Evolutionary conservation across 2,888 invertebrate genomes (phyloP).

Genomic region (Napeogenes sylphis): DNA sequence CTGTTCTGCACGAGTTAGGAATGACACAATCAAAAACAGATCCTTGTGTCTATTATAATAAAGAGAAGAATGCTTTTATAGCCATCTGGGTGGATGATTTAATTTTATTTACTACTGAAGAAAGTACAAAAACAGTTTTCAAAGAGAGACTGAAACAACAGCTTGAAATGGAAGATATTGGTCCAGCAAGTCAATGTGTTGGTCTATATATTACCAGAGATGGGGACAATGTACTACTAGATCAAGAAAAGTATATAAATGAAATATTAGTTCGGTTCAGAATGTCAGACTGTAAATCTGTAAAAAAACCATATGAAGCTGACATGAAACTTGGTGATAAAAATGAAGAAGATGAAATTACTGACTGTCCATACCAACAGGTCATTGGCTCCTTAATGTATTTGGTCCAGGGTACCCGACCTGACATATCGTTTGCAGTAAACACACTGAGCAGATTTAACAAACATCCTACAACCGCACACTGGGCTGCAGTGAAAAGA

Average conservation of each 20-base stretch:
- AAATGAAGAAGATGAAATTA: not conserved
- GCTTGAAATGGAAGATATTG: conserved; percentile 24
- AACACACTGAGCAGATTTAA: too few relatives aligned
- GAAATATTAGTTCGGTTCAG: conserved; percentile 21
- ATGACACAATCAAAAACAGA: conserved; percentile 24
- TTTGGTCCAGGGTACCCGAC: conserved; percentile 32
- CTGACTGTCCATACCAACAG: conserved; percentile 28
- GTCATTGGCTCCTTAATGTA: conserved; percentile 30
- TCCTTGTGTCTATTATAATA: conserved; percentile 28
- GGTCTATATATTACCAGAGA: conserved; percentile 20
- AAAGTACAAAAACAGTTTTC: conserved; percentile 16
- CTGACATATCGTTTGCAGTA: conserved; percentile 35
- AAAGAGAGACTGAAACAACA: conserved; percentile 18
- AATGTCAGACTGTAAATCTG: conserved; percentile 23
- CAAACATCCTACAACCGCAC: too few relatives aligned
- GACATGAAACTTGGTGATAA: conserved; percentile 8
- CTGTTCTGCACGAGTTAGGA: conserved; percentile 21
- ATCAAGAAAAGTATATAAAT: conserved; percentile 26
- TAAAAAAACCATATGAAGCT: conserved; percentile 20
- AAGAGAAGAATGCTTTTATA: conserved; percentile 18
- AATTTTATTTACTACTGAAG: conserved; percentile 18
- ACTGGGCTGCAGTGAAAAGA: too few relatives aligned
- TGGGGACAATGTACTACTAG: conserved; percentile 14
- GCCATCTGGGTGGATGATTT: conserved; percentile 33
- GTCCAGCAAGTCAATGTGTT: conserved; percentile 20